phyloP scores from a whole-genome alignment of 2,797 vertebrate genomes.

The Pterois miles region DNA sequence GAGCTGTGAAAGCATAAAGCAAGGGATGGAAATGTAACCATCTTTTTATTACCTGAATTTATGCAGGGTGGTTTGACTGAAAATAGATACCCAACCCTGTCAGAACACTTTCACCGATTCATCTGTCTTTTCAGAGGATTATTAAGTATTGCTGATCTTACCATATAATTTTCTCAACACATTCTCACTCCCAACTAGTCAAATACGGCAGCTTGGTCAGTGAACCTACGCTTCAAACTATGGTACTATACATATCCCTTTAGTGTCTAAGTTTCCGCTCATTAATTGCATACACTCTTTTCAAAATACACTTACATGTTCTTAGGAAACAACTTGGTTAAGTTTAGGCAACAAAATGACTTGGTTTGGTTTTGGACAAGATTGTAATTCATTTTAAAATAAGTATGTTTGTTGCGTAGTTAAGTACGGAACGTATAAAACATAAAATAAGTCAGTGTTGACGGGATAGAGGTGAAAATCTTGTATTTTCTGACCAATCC shows the following conservation, averaged over 20 bases:
- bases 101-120: constrained; percentile 16
- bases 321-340: too few species aligned
- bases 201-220: neutral
- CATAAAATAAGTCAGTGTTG: too few species aligned
- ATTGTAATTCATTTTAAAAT: too few species aligned
- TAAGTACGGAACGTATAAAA: too few species aligned
- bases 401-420: accelerated
- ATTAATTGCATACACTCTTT: too few species aligned
- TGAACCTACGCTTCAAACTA: neutral
- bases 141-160: neutral
- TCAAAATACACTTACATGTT: too few species aligned
- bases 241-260: accelerated
- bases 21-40: constrained; percentile 12
- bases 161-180: neutral
- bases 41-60: constrained; percentile 31
- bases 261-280: too few species aligned
- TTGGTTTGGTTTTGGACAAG: too few species aligned
- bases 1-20: constrained; percentile 35
- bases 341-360: too few species aligned
- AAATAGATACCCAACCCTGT: constrained; percentile 14
- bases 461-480: too few species aligned
- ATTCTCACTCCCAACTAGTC: neutral
- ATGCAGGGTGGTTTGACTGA: constrained; percentile 41
- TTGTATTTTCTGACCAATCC: too few species aligned
- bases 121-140: neutral